Evolutionary conservation across 2,888 invertebrate species (phyloP).

Genomic region (Troides oblongomaculatus): DNA sequence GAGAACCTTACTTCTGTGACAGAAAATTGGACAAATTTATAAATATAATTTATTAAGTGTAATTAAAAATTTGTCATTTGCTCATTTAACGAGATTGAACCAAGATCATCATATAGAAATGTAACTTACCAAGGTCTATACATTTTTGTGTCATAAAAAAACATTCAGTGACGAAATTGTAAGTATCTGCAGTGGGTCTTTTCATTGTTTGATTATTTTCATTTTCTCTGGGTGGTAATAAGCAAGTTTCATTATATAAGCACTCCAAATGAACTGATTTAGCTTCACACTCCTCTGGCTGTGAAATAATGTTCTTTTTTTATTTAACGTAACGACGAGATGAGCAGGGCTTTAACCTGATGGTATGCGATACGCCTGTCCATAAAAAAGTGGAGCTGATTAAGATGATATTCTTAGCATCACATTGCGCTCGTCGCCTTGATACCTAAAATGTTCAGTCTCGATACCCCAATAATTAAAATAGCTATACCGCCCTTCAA

Average conservation of each 20-base stretch:
- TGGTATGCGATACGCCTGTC: too few relatives aligned
- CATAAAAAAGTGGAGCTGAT: too few relatives aligned
- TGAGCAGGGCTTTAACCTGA: too few relatives aligned
- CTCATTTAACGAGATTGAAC: neutral
- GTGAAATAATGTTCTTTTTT: conserved; percentile 33
- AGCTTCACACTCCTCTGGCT: conserved; percentile 80
- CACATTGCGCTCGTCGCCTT: too few relatives aligned
- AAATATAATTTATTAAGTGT: too few relatives aligned
- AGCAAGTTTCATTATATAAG: conserved; percentile 87
- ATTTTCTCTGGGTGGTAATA: conserved; percentile 84
- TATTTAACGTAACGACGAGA: neutral
- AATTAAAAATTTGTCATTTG: neutral
- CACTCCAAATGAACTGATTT: conserved; percentile 86
- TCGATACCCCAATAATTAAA: too few relatives aligned
- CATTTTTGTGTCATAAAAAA: conserved; percentile 95
- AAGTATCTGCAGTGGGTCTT: conserved; percentile 80
- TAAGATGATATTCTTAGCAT: too few relatives aligned
- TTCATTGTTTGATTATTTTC: conserved; percentile 67
- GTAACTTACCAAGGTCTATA: conserved; percentile 84
- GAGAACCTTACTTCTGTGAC: too few relatives aligned
- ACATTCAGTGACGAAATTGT: conserved; percentile 93
- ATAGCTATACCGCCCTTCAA: too few relatives aligned
- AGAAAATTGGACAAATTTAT: too few relatives aligned
- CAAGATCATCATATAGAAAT: neutral
- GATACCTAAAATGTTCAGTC: too few relatives aligned